Base-by-base conservation (phyloP, 2,888 invertebrate genomes). In the Fabriciana adippe region DNA sequence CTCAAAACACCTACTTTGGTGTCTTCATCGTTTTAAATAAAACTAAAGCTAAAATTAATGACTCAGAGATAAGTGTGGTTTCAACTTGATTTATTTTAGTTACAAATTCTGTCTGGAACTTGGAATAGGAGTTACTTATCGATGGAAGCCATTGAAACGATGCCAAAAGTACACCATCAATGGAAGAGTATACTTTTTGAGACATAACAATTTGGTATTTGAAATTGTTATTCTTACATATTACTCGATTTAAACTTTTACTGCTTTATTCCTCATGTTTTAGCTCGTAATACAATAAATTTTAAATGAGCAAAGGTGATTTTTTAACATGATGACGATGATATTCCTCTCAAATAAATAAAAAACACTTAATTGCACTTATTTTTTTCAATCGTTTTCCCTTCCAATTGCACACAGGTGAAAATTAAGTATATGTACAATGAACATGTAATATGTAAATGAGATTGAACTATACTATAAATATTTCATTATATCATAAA, bases 141-240 rank as follows among this genome's bases (percentile, higher is more conserved):
- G 57, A 65, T 45, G 57, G n/a, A 45, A 48, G 64, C 53, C 53
- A 53, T 53, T 65, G 57, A 65, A 65, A 59, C 51, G 26, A 8
- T 65, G 65, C 65, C 65, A 65, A 61, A 11, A 18, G 26, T 18
- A n/a, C 16, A 51, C 48, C 51, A 16, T 48, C 18, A 6, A 26
- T 18, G 26, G 59, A 11, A 11, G 11, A 8, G 11, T 51, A 18
- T 35, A 61, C 60, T 21, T 6, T 45, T 51, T 16, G 60, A 61
- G 60, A 61, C 60, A 14, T 61, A 2, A 6, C 18, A 18, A 48
- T 61, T 51, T 61, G 13, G n/a, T 60, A 50, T 50, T 26, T 16
- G 11, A 48, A 50, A 48, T 60, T 60, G 48, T 48, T 31, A 31
- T 31, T 35, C n/a, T 50, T n/a, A 50, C 8, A 35, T 35, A 41